Evolutionary conservation across 2,113 vertebrate genomes (phyloP).

Genomic region (Pterocles burchelli): DNA sequence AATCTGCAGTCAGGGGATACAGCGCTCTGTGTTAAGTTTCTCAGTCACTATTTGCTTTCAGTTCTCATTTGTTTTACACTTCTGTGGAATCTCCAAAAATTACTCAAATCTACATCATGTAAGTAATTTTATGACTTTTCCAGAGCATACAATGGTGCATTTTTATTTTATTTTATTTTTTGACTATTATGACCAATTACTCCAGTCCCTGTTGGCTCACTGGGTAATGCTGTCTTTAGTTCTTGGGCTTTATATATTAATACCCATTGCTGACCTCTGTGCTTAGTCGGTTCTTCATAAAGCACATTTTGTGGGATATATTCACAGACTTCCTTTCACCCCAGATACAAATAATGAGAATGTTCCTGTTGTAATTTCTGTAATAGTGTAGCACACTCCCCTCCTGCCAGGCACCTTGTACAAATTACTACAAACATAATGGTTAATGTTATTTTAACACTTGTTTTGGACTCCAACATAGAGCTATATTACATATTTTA

Average conservation of each 20-base stretch:
- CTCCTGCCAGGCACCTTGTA: conserved; percentile 38
- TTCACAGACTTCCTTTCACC: not conserved
- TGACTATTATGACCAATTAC: not conserved
- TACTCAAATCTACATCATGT: not conserved
- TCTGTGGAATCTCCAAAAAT: not conserved
- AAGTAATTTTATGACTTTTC: not conserved
- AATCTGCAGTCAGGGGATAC: not conserved
- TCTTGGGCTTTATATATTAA: not conserved
- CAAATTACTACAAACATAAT: conserved; percentile 58
- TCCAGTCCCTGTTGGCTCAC: not conserved
- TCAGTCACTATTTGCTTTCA: not conserved
- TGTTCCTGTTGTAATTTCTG: conserved; percentile 36
- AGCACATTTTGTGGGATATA: not conserved
- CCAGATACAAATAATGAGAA: conserved; percentile 42
- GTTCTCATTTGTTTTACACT: not conserved
- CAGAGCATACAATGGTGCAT: not conserved
- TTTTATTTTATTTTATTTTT: not conserved
- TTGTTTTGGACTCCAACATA: conserved; percentile 73
- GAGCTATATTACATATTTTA: conserved; percentile 78
- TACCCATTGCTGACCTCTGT: not conserved
- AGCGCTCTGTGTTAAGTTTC: not conserved
- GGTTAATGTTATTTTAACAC: conserved; percentile 73
- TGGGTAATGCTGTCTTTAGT: not conserved
- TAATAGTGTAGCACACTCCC: not conserved
- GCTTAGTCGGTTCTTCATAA: not conserved